Percentiles rank a stretch among this genome's conserved stretches.
These are phyloP conservation scores for Probosciger aterrimus DNA, from an alignment of 2,113 vertebrate species.

Conservation along the genomic window DNA sequence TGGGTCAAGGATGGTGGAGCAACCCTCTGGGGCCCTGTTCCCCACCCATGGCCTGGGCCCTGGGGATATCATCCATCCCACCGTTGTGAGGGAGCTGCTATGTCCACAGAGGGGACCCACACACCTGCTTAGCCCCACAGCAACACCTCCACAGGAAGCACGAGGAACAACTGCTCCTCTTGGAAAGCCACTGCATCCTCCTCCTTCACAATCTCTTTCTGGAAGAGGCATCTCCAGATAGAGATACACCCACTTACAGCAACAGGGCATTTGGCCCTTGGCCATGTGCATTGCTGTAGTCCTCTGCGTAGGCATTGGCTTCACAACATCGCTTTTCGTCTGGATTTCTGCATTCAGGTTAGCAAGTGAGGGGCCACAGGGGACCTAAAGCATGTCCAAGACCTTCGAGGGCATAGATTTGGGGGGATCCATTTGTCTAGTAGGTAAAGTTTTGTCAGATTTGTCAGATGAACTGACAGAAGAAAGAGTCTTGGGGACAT, in stretches of 20 bases:
- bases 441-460: background rate
- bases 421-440: background rate
- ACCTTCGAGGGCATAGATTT: background rate
- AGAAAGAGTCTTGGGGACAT: background rate
- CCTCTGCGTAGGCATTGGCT: background rate
- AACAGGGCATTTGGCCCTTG: background rate
- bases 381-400: background rate
- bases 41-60: background rate
- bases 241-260: background rate
- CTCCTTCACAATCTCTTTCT: background rate
- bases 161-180: background rate
- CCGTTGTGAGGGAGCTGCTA: background rate
- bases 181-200: background rate
- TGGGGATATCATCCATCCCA: background rate
- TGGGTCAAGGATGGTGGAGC: fast-evolving
- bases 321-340: background rate
- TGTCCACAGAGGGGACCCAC: background rate
- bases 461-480: background rate
- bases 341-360: background rate
- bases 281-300: background rate
- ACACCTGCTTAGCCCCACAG: background rate
- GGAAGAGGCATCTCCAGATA: background rate
- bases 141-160: fast-evolving
- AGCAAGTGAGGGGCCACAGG: background rate
- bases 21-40: background rate